phyloP scores from a whole-genome alignment of 2,797 vertebrate genomes.

The Ciconia nigra region DNA sequence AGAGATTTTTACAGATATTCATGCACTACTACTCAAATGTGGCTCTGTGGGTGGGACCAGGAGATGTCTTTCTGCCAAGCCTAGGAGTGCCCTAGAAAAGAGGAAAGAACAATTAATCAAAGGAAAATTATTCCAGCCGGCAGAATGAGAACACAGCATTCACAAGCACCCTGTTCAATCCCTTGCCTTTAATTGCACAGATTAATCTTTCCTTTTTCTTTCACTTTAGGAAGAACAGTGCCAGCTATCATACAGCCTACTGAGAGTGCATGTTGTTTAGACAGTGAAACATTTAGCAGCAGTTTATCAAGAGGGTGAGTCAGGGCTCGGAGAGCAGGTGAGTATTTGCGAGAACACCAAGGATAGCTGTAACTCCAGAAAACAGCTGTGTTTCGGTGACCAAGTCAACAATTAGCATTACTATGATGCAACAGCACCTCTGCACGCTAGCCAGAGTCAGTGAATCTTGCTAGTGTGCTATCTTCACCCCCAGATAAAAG shows the following conservation, averaged over 20 bases:
- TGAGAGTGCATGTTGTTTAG: background rate
- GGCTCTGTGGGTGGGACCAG: slow-evolving; percentile 86
- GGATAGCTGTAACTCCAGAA: background rate
- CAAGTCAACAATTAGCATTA: background rate
- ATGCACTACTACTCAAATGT: slow-evolving; percentile 81
- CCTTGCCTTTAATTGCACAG: background rate
- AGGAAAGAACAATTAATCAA: background rate
- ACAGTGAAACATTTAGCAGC: background rate
- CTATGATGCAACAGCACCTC: background rate
- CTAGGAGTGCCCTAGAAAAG: slow-evolving; percentile 89
- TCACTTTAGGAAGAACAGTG: background rate
- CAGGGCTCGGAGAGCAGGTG: background rate
- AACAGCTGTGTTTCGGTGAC: background rate
- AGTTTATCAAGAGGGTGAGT: background rate
- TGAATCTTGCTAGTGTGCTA: background rate
- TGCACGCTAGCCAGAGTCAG: background rate
- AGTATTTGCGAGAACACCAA: background rate
- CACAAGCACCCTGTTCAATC: background rate
- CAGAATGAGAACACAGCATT: background rate
- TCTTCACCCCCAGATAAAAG: background rate
- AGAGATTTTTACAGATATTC: slow-evolving; percentile 29
- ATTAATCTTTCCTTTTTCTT: background rate
- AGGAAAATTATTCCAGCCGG: background rate
- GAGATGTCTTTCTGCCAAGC: slow-evolving; percentile 90
- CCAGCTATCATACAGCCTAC: background rate